Evolutionary conservation across 2,888 invertebrate species (phyloP).

Genomic region (Anthophora plumipes): DNA sequence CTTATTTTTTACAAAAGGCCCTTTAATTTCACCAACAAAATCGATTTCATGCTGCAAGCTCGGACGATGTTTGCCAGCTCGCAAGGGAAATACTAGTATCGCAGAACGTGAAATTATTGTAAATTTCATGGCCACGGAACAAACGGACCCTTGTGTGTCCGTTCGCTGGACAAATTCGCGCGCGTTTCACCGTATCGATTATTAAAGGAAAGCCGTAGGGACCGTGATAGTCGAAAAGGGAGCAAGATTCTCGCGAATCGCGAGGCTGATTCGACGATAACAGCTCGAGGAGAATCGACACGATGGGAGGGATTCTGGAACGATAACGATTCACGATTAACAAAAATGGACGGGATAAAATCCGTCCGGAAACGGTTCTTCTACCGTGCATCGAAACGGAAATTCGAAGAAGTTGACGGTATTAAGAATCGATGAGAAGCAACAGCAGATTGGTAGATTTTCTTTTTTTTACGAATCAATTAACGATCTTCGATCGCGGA

Average conservation of each 20-base stretch:
- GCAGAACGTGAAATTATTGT: conserved; percentile 12
- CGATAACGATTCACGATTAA: conserved; percentile 25
- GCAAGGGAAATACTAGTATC: background rate
- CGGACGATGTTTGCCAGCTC: conserved; percentile 7
- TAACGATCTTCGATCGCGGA: conserved; percentile 15
- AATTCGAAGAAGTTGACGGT: conserved; percentile 23
- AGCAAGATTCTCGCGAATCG: conserved; percentile 11
- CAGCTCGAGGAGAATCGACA: conserved; percentile 5
- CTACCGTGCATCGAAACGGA: conserved; percentile 8
- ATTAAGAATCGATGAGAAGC: conserved; percentile 19
- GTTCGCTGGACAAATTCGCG: background rate
- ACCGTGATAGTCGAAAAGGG: background rate
- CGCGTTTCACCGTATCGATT: background rate
- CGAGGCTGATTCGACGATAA: conserved; percentile 1
- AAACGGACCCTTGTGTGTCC: background rate
- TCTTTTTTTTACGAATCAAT: background rate
- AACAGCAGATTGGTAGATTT: conserved; percentile 12
- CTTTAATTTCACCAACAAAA: background rate
- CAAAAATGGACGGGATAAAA: conserved; percentile 18
- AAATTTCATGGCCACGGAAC: conserved; percentile 7
- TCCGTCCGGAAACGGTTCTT: background rate
- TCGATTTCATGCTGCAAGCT: conserved; percentile 8
- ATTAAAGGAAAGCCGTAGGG: background rate
- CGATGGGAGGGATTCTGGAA: background rate
- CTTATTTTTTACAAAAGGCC: background rate